These are phyloP conservation scores for Coenonympha arcania DNA, from an alignment of 2,888 invertebrate genomes.

Conservation along the genomic window DNA sequence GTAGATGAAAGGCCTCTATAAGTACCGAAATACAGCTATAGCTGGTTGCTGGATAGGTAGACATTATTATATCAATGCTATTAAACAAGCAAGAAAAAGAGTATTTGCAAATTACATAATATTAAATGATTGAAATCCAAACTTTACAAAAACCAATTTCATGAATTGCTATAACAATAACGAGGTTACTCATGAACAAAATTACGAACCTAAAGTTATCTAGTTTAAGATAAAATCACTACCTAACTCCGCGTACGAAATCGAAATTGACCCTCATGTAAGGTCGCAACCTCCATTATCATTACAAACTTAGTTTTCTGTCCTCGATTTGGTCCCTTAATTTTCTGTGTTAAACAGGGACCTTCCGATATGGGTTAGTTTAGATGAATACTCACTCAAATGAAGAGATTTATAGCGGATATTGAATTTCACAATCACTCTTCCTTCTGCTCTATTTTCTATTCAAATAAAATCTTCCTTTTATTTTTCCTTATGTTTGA, in stretches of 20 bases:
- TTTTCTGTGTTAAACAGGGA: slow-evolving; percentile 22
- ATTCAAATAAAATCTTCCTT: too few species aligned
- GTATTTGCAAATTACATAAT: too few species aligned
- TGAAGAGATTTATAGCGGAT: neutral
- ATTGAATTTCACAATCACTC: neutral
- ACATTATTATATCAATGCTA: too few species aligned
- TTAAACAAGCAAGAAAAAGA: too few species aligned
- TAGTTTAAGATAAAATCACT: slow-evolving; percentile 26
- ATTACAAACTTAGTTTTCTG: slow-evolving; percentile 27
- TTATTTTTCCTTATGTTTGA: too few species aligned
- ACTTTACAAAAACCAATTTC: too few species aligned
- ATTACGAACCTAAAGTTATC: slow-evolving; percentile 8
- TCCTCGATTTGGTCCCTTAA: slow-evolving; percentile 27
- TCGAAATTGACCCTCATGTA: slow-evolving; percentile 18
- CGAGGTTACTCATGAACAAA: neutral
- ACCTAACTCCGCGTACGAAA: slow-evolving; percentile 16
- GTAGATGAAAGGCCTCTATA: neutral
- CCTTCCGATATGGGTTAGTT: slow-evolving; percentile 15
- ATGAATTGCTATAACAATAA: neutral
- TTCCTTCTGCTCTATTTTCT: too few species aligned
- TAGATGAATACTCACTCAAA: slow-evolving; percentile 16
- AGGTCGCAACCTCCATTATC: slow-evolving; percentile 27
- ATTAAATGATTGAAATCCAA: too few species aligned
- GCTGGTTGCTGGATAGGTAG: too few species aligned
- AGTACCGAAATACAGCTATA: too few species aligned